These are phyloP conservation scores for Mechanitis messenoides DNA, from an alignment of 2,888 invertebrate species.

Conservation along the genomic window DNA sequence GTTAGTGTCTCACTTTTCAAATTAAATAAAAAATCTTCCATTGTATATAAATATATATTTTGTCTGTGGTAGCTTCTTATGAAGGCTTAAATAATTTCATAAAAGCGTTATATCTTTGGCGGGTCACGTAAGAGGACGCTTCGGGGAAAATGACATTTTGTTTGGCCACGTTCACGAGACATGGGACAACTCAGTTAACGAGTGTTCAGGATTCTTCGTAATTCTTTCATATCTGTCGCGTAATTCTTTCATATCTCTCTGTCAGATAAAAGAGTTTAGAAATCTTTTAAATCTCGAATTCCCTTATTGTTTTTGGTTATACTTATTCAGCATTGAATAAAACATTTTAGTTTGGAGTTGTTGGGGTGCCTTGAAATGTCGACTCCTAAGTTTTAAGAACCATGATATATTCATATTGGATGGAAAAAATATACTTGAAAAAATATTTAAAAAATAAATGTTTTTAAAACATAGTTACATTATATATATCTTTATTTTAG, in stretches of 20 bases:
- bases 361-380: background rate
- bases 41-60: slow-evolving; percentile 24
- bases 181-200: slow-evolving; percentile 72
- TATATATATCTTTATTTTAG: too few species aligned
- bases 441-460: too few species aligned
- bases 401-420: background rate
- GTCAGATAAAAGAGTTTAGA: slow-evolving; percentile 37
- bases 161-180: slow-evolving; percentile 68
- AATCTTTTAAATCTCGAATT: slow-evolving; percentile 34
- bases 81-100: slow-evolving; percentile 73
- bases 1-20: too few species aligned
- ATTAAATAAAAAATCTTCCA: too few species aligned
- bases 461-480: too few species aligned
- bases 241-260: slow-evolving; percentile 64
- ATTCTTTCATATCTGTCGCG: slow-evolving; percentile 62
- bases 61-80: slow-evolving; percentile 60
- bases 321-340: slow-evolving; percentile 28
- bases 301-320: slow-evolving; percentile 31
- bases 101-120: slow-evolving; percentile 71
- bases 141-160: slow-evolving; percentile 74
- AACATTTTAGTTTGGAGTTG: slow-evolving; percentile 16
- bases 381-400: background rate
- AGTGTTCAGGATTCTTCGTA: slow-evolving; percentile 66
- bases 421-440: too few species aligned
- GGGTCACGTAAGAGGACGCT: slow-evolving; percentile 74